A percentile compares a stretch with the other conserved stretches of the same genome.
Evolutionary conservation across 2,113 vertebrate species (phyloP).

Genomic region (Indri indri): DNA sequence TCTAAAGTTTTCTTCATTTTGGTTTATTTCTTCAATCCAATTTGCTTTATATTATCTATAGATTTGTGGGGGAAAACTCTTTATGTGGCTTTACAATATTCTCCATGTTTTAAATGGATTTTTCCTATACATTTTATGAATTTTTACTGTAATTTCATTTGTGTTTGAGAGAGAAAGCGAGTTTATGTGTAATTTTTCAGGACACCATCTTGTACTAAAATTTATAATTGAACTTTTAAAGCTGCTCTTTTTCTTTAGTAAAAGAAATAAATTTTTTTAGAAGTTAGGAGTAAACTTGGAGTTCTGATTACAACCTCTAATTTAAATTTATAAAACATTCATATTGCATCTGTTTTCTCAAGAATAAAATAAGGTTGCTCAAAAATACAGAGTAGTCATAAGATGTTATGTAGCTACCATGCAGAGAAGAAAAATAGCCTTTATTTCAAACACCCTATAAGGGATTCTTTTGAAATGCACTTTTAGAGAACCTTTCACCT

Average conservation of each 20-base stretch:
- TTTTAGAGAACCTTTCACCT: constrained; percentile 9
- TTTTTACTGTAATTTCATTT: not conserved
- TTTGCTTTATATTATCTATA: not conserved
- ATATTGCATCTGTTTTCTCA: not conserved
- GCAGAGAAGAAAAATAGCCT: not conserved
- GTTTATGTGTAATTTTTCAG: not conserved
- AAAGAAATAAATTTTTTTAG: not conserved
- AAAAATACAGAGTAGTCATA: not conserved
- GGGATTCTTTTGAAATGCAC: not conserved
- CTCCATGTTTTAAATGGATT: not conserved
- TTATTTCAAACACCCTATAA: not conserved
- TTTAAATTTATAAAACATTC: not conserved
- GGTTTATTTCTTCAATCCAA: not conserved
- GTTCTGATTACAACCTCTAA: not conserved
- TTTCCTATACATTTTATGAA: not conserved
- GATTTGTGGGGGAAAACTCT: not conserved
- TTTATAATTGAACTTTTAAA: not conserved
- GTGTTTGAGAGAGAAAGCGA: not conserved
- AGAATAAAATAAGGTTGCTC: not conserved
- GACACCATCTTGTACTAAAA: not conserved
- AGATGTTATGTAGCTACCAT: not conserved
- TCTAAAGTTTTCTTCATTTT: not conserved
- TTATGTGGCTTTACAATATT: not conserved
- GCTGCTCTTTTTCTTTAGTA: not conserved
- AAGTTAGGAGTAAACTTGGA: not conserved